Conservation (phyloP, 2,113 vertebrate genomes). For the Tachysurus fulvidraco region DNA sequence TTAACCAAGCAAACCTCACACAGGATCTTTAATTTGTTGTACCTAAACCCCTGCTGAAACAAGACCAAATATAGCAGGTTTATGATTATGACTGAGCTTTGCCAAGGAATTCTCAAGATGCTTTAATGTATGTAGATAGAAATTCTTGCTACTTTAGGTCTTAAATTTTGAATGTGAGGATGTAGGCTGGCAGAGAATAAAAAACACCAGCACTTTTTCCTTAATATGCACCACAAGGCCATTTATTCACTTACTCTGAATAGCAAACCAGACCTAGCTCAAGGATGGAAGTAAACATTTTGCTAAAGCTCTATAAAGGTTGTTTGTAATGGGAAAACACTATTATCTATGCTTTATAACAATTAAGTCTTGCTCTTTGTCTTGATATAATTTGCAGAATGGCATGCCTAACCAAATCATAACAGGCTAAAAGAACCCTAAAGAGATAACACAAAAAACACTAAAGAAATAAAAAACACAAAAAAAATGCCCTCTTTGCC, state of each 20-base stretch:
- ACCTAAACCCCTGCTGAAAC: constrained; percentile 56
- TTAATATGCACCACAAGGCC: background rate
- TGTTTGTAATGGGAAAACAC: background rate
- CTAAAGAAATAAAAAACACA: background rate
- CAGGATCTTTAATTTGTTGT: constrained; percentile 69
- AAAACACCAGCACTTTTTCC: background rate
- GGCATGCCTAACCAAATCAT: background rate
- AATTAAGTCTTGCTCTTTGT: background rate
- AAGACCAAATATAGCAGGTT: constrained; percentile 47
- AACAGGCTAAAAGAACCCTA: background rate
- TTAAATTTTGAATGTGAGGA: constrained; percentile 29
- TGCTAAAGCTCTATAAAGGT: background rate
- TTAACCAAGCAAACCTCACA: constrained; percentile 69
- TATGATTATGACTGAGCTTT: constrained; percentile 41
- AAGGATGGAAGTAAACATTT: background rate
- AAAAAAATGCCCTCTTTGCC: background rate
- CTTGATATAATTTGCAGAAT: background rate
- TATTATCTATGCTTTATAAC: background rate
- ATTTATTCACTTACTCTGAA: constrained; percentile 17
- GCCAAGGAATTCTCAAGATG: constrained; percentile 45
- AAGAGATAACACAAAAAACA: background rate
- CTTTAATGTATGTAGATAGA: constrained; percentile 32
- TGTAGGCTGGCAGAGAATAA: constrained; percentile 11
- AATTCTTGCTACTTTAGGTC: background rate
- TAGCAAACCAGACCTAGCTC: background rate